Evolutionary conservation across 2,888 invertebrate genomes (phyloP).

Genomic region (Tachina lurida): DNA sequence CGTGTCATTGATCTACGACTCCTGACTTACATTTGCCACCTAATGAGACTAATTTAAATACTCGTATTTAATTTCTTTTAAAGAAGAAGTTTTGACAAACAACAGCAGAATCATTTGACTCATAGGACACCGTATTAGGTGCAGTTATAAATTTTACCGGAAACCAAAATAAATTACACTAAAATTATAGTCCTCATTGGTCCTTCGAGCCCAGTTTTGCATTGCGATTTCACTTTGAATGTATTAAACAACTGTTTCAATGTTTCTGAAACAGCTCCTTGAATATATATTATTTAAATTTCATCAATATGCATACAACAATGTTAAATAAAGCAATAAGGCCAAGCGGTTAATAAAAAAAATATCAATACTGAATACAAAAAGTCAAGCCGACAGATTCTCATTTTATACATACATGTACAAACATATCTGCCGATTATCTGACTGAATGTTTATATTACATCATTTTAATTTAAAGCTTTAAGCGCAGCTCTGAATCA

Average conservation of each 20-base stretch:
- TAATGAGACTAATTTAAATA: too few species aligned
- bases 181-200: too few species aligned
- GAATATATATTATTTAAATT: background rate
- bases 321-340: background rate
- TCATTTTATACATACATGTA: background rate
- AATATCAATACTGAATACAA: constrained; percentile 9
- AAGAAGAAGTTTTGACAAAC: too few species aligned
- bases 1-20: too few species aligned
- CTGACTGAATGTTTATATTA: constrained; percentile 23
- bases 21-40: too few species aligned
- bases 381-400: constrained; percentile 26
- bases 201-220: too few species aligned
- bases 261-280: background rate
- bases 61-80: too few species aligned
- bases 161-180: too few species aligned
- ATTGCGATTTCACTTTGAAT: background rate
- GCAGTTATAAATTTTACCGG: too few species aligned
- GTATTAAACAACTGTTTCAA: background rate
- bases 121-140: too few species aligned
- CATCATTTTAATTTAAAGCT: constrained; percentile 44
- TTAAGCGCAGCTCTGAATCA: constrained; percentile 27
- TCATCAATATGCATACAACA: background rate
- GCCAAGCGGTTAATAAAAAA: background rate
- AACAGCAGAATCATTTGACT: too few species aligned
- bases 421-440: background rate